Percentiles rank a stretch among this genome's conserved stretches.
Evolutionary conservation across 2,797 vertebrate genomes (phyloP).

Genomic region (Iguana delicatissima): DNA sequence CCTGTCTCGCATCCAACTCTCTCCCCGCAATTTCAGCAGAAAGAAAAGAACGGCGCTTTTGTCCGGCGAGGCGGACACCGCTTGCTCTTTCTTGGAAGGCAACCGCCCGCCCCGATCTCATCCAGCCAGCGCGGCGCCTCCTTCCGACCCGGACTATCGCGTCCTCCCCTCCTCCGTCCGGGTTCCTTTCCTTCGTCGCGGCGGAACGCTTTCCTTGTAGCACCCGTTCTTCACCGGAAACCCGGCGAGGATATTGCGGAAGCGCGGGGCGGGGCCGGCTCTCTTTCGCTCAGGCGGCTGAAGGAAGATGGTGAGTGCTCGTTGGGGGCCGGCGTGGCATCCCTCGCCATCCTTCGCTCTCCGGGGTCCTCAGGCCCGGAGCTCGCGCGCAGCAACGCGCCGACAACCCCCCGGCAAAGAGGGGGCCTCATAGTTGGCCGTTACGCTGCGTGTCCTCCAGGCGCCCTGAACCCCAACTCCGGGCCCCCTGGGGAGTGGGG

Average conservation of each 20-base stretch:
- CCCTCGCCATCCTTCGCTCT: slow-evolving; percentile 76
- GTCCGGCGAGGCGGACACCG: too few species aligned
- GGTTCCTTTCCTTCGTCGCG: background rate
- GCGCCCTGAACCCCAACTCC: too few species aligned
- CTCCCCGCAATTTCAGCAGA: too few species aligned
- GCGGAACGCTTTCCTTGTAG: fast-evolving
- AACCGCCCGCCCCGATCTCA: too few species aligned
- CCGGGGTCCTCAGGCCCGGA: fast-evolving
- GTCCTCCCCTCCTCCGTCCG: background rate
- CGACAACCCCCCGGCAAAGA: fast-evolving
- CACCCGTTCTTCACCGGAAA: slow-evolving; percentile 66
- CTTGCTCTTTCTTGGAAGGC: too few species aligned
- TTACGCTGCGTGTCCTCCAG: background rate
- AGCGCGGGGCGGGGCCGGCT: slow-evolving; percentile 68
- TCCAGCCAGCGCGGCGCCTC: too few species aligned
- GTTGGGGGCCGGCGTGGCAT: slow-evolving; percentile 58
- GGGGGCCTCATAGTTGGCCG: background rate
- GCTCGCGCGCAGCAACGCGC: fast-evolving
- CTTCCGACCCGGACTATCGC: too few species aligned
- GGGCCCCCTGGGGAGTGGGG: too few species aligned
- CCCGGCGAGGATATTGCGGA: slow-evolving; percentile 67
- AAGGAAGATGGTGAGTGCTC: slow-evolving; percentile 84
- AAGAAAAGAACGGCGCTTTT: too few species aligned
- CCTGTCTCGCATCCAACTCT: too few species aligned
- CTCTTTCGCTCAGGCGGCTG: slow-evolving; percentile 83